phyloP scores from a whole-genome alignment of 2,888 invertebrate species.

The Drosophila rellima region DNA sequence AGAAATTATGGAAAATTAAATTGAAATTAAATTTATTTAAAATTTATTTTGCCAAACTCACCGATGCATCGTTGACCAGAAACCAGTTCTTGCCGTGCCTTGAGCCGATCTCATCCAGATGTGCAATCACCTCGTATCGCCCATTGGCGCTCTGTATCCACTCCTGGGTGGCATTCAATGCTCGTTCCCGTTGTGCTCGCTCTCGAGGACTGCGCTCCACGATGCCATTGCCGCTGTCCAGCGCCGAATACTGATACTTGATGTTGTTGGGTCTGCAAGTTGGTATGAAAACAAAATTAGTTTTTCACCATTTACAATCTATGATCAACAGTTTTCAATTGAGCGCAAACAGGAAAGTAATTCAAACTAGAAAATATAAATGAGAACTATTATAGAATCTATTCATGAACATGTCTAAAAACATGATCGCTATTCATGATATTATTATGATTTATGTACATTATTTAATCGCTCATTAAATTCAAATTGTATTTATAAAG shows the following conservation, averaged over 20 bases:
- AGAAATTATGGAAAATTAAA: no score
- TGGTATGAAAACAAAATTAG: background rate
- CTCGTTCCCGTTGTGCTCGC: slow-evolving; percentile 89
- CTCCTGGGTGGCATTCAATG: slow-evolving; percentile 88
- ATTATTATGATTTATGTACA: slow-evolving; percentile 51
- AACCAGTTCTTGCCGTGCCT: slow-evolving; percentile 96
- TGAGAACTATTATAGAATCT: slow-evolving; percentile 41
- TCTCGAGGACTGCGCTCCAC: slow-evolving; percentile 89
- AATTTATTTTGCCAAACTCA: slow-evolving; percentile 69
- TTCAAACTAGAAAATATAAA: slow-evolving; percentile 52
- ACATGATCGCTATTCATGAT: slow-evolving; percentile 35
- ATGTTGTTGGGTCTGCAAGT: slow-evolving; percentile 84
- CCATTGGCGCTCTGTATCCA: slow-evolving; percentile 87
- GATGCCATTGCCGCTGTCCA: slow-evolving; percentile 88
- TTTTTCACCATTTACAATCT: accelerated
- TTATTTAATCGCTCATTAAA: slow-evolving; percentile 18
- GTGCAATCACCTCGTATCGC: slow-evolving; percentile 92
- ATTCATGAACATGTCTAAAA: slow-evolving; percentile 33
- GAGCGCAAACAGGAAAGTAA: slow-evolving; percentile 52
- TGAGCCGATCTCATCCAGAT: slow-evolving; percentile 93
- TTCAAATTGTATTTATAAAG: slow-evolving; percentile 18
- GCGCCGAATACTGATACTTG: slow-evolving; percentile 89
- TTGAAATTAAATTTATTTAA: no score
- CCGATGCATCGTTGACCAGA: slow-evolving; percentile 93
- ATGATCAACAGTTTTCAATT: slow-evolving; percentile 7